Conservation (phyloP, 2,797 vertebrate genomes). For the Taeniopygia guttata region DNA sequence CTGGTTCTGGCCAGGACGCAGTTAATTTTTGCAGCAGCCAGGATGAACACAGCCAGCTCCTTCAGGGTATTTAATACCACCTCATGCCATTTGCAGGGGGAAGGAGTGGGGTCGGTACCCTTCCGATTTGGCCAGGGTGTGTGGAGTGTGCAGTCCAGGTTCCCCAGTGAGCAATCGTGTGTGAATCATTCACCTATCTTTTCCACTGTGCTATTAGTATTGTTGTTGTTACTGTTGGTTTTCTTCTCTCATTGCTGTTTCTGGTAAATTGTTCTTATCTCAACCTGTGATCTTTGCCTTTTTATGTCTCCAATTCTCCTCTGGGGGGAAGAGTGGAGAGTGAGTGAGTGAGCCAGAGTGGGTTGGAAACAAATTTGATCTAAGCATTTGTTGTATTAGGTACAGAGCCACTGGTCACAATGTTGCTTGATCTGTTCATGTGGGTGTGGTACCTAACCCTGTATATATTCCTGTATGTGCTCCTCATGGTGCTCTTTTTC, state of each 20-base stretch:
- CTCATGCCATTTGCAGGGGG: background rate
- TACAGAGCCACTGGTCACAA: background rate
- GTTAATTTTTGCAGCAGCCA: background rate
- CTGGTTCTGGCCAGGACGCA: background rate
- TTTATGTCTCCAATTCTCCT: background rate
- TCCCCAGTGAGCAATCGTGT: background rate
- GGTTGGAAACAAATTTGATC: background rate
- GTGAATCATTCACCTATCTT: background rate
- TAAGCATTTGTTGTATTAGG: background rate
- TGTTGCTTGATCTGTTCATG: background rate
- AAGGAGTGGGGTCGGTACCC: background rate
- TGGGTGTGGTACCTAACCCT: no score
- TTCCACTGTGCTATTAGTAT: background rate
- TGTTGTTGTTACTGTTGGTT: background rate
- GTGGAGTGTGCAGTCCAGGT: background rate
- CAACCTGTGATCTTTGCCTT: background rate
- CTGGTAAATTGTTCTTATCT: background rate
- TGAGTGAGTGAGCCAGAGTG: background rate
- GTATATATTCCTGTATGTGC: no score
- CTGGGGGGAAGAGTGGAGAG: no score
- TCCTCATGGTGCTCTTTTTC: no score
- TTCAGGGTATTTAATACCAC: background rate
- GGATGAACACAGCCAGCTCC: background rate
- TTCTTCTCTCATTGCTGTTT: background rate
- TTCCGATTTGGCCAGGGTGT: background rate